These are phyloP conservation scores for Sepiola atlantica DNA, from an alignment of 2,888 invertebrate genomes.

Conservation along the genomic window DNA sequence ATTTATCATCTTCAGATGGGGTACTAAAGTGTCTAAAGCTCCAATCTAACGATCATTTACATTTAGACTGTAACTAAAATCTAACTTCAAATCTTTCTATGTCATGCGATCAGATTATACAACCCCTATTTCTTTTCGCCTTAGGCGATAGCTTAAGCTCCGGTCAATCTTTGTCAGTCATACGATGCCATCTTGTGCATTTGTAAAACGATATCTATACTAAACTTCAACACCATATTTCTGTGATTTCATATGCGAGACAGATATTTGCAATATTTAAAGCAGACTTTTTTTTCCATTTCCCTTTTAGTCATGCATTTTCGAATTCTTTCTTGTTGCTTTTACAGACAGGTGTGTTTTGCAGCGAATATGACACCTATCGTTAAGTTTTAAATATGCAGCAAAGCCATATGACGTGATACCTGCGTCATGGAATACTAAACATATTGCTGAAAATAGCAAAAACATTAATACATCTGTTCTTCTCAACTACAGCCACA, in stretches of 20 bases:
- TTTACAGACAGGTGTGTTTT: neutral
- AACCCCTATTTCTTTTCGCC: too few species aligned
- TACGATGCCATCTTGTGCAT: too few species aligned
- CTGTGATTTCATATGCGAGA: neutral
- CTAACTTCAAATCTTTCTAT: too few species aligned
- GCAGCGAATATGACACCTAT: neutral
- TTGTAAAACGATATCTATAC: too few species aligned
- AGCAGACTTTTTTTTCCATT: neutral
- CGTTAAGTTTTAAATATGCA: neutral
- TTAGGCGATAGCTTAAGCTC: too few species aligned
- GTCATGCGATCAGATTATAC: too few species aligned
- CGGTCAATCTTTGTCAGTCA: too few species aligned
- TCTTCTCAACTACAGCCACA: neutral
- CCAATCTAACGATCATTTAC: too few species aligned
- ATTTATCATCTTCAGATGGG: too few species aligned
- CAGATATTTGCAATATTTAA: neutral
- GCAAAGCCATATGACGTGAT: neutral
- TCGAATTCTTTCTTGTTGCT: neutral
- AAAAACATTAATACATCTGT: neutral
- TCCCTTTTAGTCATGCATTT: neutral
- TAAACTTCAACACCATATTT: too few species aligned
- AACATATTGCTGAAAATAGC: neutral
- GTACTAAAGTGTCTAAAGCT: too few species aligned
- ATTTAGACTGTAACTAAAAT: too few species aligned
- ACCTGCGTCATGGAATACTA: neutral